Conservation (phyloP, 2,888 invertebrate species). For the Caenorhabditis sp. region DNA sequence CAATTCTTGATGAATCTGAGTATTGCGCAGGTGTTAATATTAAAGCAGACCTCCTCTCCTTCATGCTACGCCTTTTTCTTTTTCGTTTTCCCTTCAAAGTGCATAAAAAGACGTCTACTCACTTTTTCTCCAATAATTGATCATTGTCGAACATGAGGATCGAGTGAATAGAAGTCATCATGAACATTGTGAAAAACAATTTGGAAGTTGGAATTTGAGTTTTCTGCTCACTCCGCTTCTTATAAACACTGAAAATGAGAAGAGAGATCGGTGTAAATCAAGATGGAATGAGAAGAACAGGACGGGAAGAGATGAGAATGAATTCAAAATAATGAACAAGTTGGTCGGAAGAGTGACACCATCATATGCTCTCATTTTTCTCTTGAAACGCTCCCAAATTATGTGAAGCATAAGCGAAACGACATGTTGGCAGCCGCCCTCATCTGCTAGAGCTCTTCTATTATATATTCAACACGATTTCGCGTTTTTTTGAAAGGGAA, state of each 20-base stretch:
- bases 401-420: conserved; percentile 57
- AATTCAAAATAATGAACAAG: conserved; percentile 12
- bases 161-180: conserved; percentile 33
- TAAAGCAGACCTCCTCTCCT: no score
- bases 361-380: conserved; percentile 38
- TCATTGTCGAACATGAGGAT: background rate
- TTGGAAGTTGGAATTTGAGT: no score
- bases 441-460: conserved; percentile 23
- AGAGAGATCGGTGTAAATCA: background rate
- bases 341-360: conserved; percentile 22
- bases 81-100: background rate
- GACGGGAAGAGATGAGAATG: background rate
- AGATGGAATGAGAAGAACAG: background rate
- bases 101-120: background rate
- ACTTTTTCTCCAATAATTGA: conserved; percentile 12
- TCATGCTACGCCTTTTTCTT: no score
- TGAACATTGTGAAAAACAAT: conserved; percentile 4
- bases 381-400: conserved; percentile 42
- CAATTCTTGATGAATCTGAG: no score
- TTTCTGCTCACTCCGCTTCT: no score
- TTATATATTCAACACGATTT: conserved; percentile 42
- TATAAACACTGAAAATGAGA: conserved; percentile 7
- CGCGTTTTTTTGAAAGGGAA: background rate
- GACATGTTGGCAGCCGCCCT: conserved; percentile 23
- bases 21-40: no score